Evolutionary conservation across 2,888 invertebrate species (phyloP), one percentile per base, ranked within the genome.

Genomic region (Tridacna crocea): DNA sequence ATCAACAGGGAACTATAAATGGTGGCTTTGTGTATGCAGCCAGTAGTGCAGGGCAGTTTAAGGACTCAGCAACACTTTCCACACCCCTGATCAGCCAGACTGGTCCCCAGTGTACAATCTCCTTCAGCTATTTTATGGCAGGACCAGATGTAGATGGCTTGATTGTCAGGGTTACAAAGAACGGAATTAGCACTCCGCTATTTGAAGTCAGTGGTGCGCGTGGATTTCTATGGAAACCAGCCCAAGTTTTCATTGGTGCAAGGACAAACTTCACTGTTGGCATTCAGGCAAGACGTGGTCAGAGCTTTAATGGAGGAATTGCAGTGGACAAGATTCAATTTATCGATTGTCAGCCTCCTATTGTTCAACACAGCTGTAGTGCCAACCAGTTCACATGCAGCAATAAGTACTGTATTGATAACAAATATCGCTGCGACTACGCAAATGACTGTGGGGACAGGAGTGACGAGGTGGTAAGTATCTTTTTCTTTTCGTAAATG

Each of bases 361-460:
- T 84, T 6, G 58, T 74, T 2, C 47, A 72, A 4, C 70, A 78
- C 8, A 48, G 61, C 19, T 88, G 88, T 26, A 88, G 87, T 60
- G 13, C 60, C 0, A 75, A 77, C 36, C 81, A 86, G 48, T 90
- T 89, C 72, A 77, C 84, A 10, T 93, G 93, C 82, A 75, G 55
- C 22, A 91, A 90, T 79, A 85, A 89, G 24, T 89, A 87, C 85
- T 92, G 92, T 82, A 87, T 92, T 11, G 82, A 85, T 73, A 83
- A 83, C 17, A 72, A 55, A 22, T 81, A 83, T 11, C 86, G 90
- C 58, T 93, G 93, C 90, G 91, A 93, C 84, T 92, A 87, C 68
- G 89, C 90, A 10, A 88, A 92, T 79, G 91, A 93, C 75, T 93
- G 93, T 87, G 92, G 91, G 17, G 93, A 93, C 73, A 72, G 60